phyloP scores from a whole-genome alignment of 2,888 invertebrate genomes.

The Mesorhabditis sp. region DNA sequence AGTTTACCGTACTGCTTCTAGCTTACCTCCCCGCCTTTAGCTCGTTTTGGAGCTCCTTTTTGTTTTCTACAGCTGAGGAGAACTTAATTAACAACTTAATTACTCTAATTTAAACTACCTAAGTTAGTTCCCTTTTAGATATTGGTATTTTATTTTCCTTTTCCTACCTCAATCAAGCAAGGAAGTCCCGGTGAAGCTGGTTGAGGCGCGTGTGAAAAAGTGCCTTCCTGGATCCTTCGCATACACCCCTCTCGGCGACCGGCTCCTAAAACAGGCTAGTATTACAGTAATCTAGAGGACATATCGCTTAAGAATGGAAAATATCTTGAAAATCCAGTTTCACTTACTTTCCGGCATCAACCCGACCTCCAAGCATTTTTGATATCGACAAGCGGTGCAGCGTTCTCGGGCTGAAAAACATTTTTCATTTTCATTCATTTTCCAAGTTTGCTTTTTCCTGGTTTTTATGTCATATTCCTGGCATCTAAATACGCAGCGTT shows the following conservation, averaged over 20 bases:
- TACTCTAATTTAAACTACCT: too few relatives aligned
- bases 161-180: not conserved
- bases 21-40: too few relatives aligned
- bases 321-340: too few relatives aligned
- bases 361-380: not conserved
- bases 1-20: not conserved
- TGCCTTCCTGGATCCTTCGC: not conserved
- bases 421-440: not conserved
- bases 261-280: not conserved
- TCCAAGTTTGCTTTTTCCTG: not conserved
- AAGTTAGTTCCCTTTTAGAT: too few relatives aligned
- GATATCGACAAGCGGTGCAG: not conserved
- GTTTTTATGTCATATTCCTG: too few relatives aligned
- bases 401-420: not conserved
- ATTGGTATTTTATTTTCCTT: too few relatives aligned
- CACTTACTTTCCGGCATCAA: slow-evolving; percentile 1
- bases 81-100: too few relatives aligned
- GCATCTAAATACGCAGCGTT: too few relatives aligned
- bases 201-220: not conserved
- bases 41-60: too few relatives aligned
- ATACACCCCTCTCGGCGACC: not conserved
- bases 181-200: not conserved
- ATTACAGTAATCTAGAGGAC: too few relatives aligned
- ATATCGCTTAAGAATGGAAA: too few relatives aligned
- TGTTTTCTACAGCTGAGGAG: too few relatives aligned